Conservation (phyloP, 2,888 invertebrate genomes). For the Petrolisthes cinctipes region DNA sequence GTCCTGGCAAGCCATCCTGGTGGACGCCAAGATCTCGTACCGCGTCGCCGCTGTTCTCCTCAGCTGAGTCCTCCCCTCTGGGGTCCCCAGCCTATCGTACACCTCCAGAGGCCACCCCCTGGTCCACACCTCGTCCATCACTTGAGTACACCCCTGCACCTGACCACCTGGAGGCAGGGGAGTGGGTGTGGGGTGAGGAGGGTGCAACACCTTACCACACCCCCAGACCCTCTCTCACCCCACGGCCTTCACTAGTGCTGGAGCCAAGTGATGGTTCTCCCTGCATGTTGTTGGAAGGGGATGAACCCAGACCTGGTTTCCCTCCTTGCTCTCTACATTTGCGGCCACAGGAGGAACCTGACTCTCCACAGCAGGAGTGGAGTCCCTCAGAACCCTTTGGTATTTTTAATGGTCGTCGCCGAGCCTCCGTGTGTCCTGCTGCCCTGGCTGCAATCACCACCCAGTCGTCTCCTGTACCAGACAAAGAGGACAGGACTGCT, state of each 20-base stretch:
- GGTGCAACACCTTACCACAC: constrained; percentile 50
- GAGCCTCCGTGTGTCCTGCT: neutral
- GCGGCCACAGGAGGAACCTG: constrained; percentile 28
- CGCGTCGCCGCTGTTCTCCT: constrained; percentile 53
- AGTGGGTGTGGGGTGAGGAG: constrained; percentile 26
- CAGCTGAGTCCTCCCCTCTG: constrained; percentile 50
- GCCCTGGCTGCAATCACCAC: neutral
- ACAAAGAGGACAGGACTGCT: neutral
- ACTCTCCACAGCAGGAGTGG: constrained; percentile 54
- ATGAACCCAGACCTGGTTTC: neutral
- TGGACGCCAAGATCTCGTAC: constrained; percentile 50
- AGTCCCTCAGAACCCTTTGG: neutral
- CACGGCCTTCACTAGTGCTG: constrained; percentile 52
- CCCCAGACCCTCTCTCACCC: constrained; percentile 51
- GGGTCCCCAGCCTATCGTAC: constrained; percentile 56
- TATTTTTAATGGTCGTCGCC: neutral
- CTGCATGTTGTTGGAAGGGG: constrained; percentile 41
- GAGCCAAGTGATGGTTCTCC: constrained; percentile 49
- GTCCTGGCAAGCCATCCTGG: constrained; percentile 34
- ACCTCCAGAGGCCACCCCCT: constrained; percentile 50
- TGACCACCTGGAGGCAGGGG: constrained; percentile 22
- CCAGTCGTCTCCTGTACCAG: too few relatives aligned
- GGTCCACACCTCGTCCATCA: constrained; percentile 54
- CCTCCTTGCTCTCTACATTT: constrained; percentile 14
- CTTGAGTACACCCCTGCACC: constrained; percentile 36